Percentiles rank a stretch among this genome's conserved stretches.
Conservation (phyloP, 2,888 invertebrate genomes). For the Acleris sparsana region DNA sequence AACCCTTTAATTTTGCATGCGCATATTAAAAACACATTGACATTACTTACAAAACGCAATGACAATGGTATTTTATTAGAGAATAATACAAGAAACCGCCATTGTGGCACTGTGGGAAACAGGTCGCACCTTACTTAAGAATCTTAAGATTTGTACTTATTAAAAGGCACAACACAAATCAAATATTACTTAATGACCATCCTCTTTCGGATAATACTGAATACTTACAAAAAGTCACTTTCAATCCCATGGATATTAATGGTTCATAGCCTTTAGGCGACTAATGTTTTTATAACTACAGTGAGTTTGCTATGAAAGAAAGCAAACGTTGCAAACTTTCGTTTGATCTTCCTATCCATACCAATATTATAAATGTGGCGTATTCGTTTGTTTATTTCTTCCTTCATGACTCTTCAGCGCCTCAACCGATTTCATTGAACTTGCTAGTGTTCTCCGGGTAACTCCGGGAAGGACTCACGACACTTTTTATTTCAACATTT, state of each 20-base stretch:
- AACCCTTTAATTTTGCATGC: not conserved
- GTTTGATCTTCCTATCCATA: too few species aligned
- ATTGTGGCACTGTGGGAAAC: constrained; percentile 27
- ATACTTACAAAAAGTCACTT: not conserved
- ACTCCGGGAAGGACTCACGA: too few species aligned
- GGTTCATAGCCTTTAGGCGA: too few species aligned
- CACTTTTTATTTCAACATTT: too few species aligned
- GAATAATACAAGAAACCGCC: constrained; percentile 15
- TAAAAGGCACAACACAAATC: not conserved
- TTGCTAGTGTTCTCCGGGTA: too few species aligned
- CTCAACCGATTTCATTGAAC: too few species aligned
- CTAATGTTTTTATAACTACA: not conserved
- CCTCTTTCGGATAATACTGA: not conserved
- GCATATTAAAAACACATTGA: not conserved
- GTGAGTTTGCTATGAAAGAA: not conserved
- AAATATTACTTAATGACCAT: constrained; percentile 4
- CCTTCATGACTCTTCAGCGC: too few species aligned
- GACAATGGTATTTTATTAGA: constrained; percentile 18
- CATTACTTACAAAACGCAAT: constrained; percentile 8
- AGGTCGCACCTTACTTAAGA: constrained; percentile 8
- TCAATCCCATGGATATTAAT: not conserved
- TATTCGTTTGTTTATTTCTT: too few species aligned
- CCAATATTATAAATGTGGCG: too few species aligned
- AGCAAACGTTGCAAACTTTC: too few species aligned
- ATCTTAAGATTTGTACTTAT: constrained; percentile 1